Conservation (phyloP, 2,888 invertebrate genomes). For the Pinctada fucata region DNA sequence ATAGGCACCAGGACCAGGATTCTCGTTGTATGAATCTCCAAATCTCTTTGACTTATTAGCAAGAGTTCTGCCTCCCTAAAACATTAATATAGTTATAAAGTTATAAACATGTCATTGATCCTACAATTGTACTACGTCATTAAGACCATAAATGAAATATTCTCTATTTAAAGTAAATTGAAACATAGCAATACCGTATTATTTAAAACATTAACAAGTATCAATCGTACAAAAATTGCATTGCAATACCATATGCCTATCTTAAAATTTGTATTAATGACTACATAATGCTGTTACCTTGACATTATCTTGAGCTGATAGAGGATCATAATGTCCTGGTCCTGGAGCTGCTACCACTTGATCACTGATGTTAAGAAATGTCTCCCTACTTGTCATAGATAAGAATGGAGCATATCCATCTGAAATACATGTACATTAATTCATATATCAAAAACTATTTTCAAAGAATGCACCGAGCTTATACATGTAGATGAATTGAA, state of each 20-base stretch:
- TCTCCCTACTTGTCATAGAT: constrained; percentile 75
- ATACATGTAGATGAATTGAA: not conserved
- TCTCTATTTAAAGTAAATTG: too few species aligned
- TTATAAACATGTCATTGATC: too few species aligned
- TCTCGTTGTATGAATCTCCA: constrained; percentile 58
- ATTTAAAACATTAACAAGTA: not conserved
- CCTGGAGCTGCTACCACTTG: constrained; percentile 75
- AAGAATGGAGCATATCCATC: constrained; percentile 77
- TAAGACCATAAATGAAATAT: too few species aligned
- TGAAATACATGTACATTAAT: constrained; percentile 40
- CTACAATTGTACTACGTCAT: too few species aligned
- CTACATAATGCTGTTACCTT: constrained; percentile 50
- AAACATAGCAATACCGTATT: not conserved
- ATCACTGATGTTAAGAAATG: constrained; percentile 72
- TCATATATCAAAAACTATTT: too few species aligned
- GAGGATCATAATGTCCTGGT: constrained; percentile 76
- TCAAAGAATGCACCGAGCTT: too few species aligned
- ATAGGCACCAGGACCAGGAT: constrained; percentile 73
- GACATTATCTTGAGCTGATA: constrained; percentile 58
- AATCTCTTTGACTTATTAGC: constrained; percentile 72
- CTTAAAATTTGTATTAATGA: not conserved
- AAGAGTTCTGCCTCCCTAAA: constrained; percentile 71
- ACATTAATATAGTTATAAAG: constrained; percentile 3
- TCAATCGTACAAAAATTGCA: not conserved
- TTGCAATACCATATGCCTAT: too few species aligned